Conservation (phyloP, 2,113 vertebrate genomes). For the Calypte anna region DNA sequence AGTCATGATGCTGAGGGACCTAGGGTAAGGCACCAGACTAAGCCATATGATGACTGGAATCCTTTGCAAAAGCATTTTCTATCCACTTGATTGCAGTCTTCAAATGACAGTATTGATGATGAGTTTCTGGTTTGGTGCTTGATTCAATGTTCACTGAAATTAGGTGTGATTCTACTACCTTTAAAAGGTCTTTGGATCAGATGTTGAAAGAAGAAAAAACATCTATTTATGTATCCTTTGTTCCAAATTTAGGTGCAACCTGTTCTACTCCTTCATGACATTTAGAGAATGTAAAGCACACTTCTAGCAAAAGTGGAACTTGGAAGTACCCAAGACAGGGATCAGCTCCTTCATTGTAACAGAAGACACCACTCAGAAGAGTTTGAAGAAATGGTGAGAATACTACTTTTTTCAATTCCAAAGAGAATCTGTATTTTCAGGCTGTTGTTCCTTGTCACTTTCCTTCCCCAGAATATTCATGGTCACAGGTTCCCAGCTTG, state of each 20-base stretch:
- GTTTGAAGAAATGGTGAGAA: not conserved
- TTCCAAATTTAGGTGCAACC: not conserved
- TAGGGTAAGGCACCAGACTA: not conserved
- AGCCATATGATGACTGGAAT: not conserved
- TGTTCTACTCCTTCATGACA: not conserved
- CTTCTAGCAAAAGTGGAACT: not conserved
- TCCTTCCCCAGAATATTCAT: not conserved
- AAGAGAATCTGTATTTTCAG: not conserved
- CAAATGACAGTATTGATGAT: not conserved
- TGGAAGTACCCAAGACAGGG: not conserved
- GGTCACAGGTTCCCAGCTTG: not conserved
- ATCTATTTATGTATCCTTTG: not conserved
- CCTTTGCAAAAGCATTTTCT: not conserved
- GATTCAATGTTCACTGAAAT: not conserved
- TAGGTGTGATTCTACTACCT: fast-evolving
- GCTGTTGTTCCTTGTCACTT: not conserved
- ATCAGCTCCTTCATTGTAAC: not conserved
- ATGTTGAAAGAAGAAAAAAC: not conserved
- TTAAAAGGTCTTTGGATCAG: not conserved
- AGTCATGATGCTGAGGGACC: not conserved
- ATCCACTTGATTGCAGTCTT: not conserved
- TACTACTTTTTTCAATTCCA: not conserved
- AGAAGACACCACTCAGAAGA: not conserved
- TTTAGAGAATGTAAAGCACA: not conserved
- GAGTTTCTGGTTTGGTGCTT: not conserved